Conservation (phyloP, 2,888 invertebrate species). For the Nipponacmea schrenckii region DNA sequence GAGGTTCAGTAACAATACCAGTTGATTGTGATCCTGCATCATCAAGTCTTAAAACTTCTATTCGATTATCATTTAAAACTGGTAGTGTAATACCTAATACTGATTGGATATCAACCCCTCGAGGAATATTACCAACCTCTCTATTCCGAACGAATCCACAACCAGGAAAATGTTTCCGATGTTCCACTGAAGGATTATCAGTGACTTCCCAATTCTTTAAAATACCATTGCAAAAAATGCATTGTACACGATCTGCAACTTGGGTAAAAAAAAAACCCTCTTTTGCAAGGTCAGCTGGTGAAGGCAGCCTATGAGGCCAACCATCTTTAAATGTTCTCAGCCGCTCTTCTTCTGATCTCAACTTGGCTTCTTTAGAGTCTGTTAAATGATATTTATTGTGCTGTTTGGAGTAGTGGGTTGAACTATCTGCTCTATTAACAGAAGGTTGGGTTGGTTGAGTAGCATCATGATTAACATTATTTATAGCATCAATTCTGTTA, state of each 20-base stretch:
- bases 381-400: constrained; percentile 4
- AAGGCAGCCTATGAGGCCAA: constrained; percentile 41
- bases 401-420: neutral
- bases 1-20: constrained; percentile 44
- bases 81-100: no score
- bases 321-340: constrained; percentile 40
- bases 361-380: constrained; percentile 30
- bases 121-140: constrained; percentile 45
- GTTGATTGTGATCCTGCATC: neutral
- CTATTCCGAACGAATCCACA: constrained; percentile 77
- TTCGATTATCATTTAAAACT: neutral
- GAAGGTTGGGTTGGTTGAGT: neutral
- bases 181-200: constrained; percentile 93
- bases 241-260: constrained; percentile 87
- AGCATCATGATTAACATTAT: constrained; percentile 5
- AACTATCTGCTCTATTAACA: neutral
- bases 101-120: neutral
- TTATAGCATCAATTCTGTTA: neutral
- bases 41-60: neutral
- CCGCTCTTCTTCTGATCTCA: constrained; percentile 44
- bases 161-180: constrained; percentile 87
- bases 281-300: constrained; percentile 75
- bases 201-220: constrained; percentile 91
- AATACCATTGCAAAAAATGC: constrained; percentile 93
- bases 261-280: constrained; percentile 88